A percentile compares a stretch with the other conserved stretches of the same genome.
Conservation (phyloP, 1,140 invertebrate species). For the Drosophila tropicalis region DNA sequence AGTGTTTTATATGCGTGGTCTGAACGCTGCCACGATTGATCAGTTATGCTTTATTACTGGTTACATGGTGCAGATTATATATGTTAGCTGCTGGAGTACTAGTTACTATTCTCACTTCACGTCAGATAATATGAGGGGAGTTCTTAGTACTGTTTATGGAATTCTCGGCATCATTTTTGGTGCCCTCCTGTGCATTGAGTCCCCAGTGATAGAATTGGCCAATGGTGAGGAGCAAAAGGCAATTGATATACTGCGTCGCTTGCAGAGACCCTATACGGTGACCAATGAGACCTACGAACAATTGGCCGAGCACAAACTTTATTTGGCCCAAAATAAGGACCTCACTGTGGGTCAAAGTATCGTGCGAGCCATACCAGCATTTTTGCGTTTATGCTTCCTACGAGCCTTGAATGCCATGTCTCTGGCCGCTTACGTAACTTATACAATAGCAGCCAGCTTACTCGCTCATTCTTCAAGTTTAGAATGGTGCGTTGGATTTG, state of each 20-base stretch:
- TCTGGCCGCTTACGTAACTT: constrained; percentile 24
- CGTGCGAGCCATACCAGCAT: constrained; percentile 36
- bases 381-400: constrained; percentile 34
- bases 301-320: constrained; percentile 63
- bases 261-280: constrained; percentile 45
- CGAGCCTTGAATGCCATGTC: constrained; percentile 57
- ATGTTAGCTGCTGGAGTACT: constrained; percentile 23
- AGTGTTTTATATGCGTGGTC: constrained; percentile 40
- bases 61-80: constrained; percentile 49
- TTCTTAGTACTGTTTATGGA: constrained; percentile 43
- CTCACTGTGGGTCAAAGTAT: constrained; percentile 37
- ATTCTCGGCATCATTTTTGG: constrained; percentile 30
- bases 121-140: constrained; percentile 52
- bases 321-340: constrained; percentile 54
- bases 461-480: rapidly evolving
- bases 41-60: constrained; percentile 35
- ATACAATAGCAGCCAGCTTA: background rate
- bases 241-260: constrained; percentile 52
- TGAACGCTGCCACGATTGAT: constrained; percentile 20
- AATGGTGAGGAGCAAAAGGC: constrained; percentile 55
- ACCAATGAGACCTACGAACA: constrained; percentile 54
- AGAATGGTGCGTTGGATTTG: constrained; percentile 41
- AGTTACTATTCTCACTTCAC: constrained; percentile 14
- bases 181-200: constrained; percentile 44
- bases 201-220: constrained; percentile 53